A percentile compares a stretch with the other conserved stretches of the same genome.
Evolutionary conservation across 2,888 invertebrate genomes (phyloP).

Genomic region (Lumbricus terrestris): DNA sequence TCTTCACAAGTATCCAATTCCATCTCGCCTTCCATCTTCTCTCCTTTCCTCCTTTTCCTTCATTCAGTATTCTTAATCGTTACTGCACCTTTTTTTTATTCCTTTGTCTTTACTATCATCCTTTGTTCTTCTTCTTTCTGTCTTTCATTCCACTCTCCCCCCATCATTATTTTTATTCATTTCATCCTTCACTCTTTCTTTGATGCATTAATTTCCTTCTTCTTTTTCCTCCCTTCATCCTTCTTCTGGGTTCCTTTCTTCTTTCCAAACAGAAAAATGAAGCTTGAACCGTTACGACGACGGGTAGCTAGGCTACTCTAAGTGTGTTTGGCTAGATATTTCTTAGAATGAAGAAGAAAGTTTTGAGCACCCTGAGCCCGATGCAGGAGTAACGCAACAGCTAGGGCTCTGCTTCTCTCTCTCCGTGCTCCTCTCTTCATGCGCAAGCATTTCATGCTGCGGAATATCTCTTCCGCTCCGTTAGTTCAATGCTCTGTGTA

Average conservation of each 20-base stretch:
- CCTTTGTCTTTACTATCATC: too few species aligned
- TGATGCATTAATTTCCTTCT: neutral
- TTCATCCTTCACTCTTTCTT: neutral
- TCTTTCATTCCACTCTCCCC: neutral
- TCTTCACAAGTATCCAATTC: neutral
- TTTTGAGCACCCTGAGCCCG: neutral
- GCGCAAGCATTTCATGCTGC: neutral
- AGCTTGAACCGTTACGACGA: neutral
- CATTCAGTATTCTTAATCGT: too few species aligned
- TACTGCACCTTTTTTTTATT: too few species aligned
- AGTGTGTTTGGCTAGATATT: neutral
- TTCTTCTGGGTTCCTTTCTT: neutral
- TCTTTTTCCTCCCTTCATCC: neutral
- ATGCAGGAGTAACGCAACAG: neutral
- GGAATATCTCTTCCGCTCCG: neutral
- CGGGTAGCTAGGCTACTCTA: too few species aligned
- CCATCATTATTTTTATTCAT: neutral
- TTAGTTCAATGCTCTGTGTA: neutral
- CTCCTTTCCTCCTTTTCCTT: too few species aligned
- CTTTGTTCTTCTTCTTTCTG: neutral
- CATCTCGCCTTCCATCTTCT: neutral
- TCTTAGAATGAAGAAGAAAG: neutral
- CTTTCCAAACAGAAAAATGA: neutral
- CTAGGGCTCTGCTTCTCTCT: neutral
- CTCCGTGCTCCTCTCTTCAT: neutral